Conservation (phyloP, 2,113 vertebrate genomes). For the Trematocara macrostoma region DNA sequence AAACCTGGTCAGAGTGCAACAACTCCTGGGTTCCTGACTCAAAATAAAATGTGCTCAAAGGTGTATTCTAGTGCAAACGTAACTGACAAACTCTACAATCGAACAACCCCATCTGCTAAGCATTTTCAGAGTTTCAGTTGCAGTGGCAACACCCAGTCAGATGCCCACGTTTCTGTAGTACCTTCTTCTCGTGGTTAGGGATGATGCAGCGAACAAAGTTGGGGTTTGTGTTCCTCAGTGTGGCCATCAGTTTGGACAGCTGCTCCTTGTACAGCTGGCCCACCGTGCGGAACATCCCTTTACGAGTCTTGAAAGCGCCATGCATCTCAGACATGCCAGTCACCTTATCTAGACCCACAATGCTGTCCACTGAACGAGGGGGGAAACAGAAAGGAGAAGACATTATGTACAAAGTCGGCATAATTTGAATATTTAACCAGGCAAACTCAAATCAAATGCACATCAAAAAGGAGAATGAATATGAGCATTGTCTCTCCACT, state of each 20-base stretch:
- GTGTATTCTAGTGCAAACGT: background rate
- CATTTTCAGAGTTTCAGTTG: background rate
- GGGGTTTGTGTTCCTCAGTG: slow-evolving; percentile 94
- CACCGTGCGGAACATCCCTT: slow-evolving; percentile 98
- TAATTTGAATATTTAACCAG: background rate
- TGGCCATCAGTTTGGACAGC: slow-evolving; percentile 96
- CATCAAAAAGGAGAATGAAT: slow-evolving; percentile 13
- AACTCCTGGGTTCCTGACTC: background rate
- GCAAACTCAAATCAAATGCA: slow-evolving; percentile 51
- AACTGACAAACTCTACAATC: background rate
- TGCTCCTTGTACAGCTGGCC: slow-evolving; percentile 98
- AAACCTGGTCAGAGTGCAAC: background rate
- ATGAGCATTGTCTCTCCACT: slow-evolving; percentile 2
- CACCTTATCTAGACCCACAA: slow-evolving; percentile 96
- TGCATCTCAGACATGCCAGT: slow-evolving; percentile 93
- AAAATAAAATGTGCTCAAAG: background rate
- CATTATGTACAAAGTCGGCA: background rate
- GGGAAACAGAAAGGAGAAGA: background rate
- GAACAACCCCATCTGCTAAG: background rate
- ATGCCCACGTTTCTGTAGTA: slow-evolving; percentile 11
- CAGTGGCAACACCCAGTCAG: background rate
- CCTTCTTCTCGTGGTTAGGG: slow-evolving; percentile 99
- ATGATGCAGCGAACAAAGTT: slow-evolving; percentile 99
- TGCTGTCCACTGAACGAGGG: slow-evolving; percentile 85
- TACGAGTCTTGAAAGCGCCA: slow-evolving; percentile 93